These are phyloP conservation scores for Sinocyclocheilus grahami DNA, from an alignment of 2,113 vertebrate genomes.

Conservation along the genomic window DNA sequence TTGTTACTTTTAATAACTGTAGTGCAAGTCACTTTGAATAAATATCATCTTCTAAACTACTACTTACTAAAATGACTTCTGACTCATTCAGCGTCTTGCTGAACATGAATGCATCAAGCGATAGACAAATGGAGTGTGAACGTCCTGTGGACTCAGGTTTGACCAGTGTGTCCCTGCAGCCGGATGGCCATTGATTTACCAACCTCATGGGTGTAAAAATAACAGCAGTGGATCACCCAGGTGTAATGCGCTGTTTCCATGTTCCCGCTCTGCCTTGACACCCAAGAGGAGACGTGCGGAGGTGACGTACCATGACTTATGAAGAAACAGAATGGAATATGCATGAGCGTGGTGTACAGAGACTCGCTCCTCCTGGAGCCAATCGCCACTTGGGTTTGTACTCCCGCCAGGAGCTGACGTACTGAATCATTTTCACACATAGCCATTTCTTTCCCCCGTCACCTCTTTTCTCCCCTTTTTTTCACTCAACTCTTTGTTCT, in stretches of 20 bases:
- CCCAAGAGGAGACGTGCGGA: conserved; percentile 41
- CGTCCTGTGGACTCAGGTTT: conserved; percentile 60
- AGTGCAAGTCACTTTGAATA: background rate
- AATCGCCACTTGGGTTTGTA: conserved; percentile 25
- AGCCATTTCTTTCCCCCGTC: conserved; percentile 25
- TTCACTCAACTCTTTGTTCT: conserved; percentile 19
- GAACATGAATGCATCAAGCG: conserved; percentile 27
- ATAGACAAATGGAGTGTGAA: conserved; percentile 61
- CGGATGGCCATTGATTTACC: conserved; percentile 66
- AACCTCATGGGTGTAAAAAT: conserved; percentile 72
- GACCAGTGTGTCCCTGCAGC: conserved; percentile 59
- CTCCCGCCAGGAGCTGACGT: conserved; percentile 39
- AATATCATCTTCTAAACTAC: background rate
- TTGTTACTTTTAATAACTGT: background rate
- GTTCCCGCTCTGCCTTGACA: conserved; percentile 12
- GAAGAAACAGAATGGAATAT: conserved; percentile 51
- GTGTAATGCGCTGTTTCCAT: conserved; percentile 39
- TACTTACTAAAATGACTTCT: background rate
- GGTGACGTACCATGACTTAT: conserved; percentile 57
- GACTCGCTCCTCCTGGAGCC: conserved; percentile 31
- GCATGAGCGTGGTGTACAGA: conserved; percentile 42
- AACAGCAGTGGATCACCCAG: conserved; percentile 67
- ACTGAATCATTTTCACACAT: conserved; percentile 38
- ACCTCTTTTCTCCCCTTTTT: background rate
- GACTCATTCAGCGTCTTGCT: background rate